These are phyloP conservation scores for Orgyia antiqua DNA, from an alignment of 2,888 invertebrate species.

Conservation along the genomic window DNA sequence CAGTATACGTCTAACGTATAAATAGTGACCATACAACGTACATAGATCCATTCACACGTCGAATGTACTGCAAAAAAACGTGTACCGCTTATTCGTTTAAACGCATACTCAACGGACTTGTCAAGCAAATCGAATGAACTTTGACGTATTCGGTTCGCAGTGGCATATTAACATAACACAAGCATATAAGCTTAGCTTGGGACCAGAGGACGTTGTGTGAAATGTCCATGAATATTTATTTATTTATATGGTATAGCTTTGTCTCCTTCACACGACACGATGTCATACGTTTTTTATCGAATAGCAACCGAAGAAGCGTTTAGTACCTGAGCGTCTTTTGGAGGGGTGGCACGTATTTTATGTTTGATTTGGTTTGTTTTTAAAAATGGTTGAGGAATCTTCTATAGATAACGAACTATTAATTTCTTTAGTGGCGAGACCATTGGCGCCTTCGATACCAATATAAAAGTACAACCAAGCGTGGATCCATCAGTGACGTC, in stretches of 20 bases:
- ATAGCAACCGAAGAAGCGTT: background rate
- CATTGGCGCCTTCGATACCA: constrained; percentile 15
- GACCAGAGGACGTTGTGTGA: too few relatives aligned
- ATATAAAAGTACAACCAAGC: constrained; percentile 22
- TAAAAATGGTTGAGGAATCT: constrained; percentile 1
- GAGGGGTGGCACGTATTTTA: background rate
- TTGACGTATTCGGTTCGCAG: constrained; percentile 17
- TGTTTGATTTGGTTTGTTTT: background rate
- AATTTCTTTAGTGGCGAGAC: constrained; percentile 8
- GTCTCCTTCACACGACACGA: background rate
- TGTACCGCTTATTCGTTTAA: constrained; percentile 9
- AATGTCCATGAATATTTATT: too few relatives aligned
- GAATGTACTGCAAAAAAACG: constrained; percentile 16
- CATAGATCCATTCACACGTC: constrained; percentile 20
- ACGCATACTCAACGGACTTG: constrained; percentile 14
- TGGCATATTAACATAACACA: too few relatives aligned
- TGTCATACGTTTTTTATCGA: background rate
- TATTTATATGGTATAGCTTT: too few relatives aligned
- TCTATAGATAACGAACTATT: too few relatives aligned
- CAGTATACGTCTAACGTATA: constrained; percentile 19
- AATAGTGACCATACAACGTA: constrained; percentile 19
- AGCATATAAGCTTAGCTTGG: too few relatives aligned
- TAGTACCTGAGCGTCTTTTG: background rate
- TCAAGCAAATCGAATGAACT: constrained; percentile 27
- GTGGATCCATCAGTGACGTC: constrained; percentile 16